Percentiles rank a stretch among this genome's conserved stretches.
Conservation (phyloP, 2,888 invertebrate species). For the Melangyna quadrimaculata region DNA sequence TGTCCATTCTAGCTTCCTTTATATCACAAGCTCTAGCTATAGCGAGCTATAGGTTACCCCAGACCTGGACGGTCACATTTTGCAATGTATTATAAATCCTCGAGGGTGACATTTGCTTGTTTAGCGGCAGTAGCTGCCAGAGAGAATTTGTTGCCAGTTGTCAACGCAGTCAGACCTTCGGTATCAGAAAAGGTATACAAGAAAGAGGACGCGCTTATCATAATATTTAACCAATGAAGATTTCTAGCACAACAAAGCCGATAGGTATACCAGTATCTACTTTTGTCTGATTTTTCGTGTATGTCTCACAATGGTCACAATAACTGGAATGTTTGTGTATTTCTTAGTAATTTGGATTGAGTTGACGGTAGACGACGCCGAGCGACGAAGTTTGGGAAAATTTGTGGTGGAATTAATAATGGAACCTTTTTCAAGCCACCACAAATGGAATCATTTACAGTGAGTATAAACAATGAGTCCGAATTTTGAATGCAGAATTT, state of each 20-base stretch:
- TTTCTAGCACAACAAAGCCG: not conserved
- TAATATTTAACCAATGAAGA: slow-evolving; percentile 29
- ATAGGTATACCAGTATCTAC: not conserved
- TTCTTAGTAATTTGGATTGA: not conserved
- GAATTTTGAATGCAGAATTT: too few relatives aligned
- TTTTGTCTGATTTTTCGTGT: not conserved
- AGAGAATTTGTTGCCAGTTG: slow-evolving; percentile 42
- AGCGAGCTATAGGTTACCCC: not conserved
- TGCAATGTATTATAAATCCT: slow-evolving; percentile 49
- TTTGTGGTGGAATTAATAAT: not conserved
- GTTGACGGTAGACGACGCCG: not conserved
- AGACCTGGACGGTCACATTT: slow-evolving; percentile 22
- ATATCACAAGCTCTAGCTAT: slow-evolving; percentile 6
- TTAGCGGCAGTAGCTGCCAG: slow-evolving; percentile 47
- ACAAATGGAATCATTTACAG: not conserved
- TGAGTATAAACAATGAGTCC: not conserved
- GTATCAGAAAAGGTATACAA: not conserved
- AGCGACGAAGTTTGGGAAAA: not conserved
- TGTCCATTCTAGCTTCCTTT: slow-evolving; percentile 15
- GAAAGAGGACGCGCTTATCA: slow-evolving; percentile 21
- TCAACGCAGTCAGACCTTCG: slow-evolving; percentile 3
- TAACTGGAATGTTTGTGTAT: not conserved
- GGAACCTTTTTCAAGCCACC: not conserved
- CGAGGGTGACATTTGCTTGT: slow-evolving; percentile 55
- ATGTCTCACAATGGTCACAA: not conserved